Conservation (phyloP, 2,113 vertebrate species). For the Percopsis transmontana region DNA sequence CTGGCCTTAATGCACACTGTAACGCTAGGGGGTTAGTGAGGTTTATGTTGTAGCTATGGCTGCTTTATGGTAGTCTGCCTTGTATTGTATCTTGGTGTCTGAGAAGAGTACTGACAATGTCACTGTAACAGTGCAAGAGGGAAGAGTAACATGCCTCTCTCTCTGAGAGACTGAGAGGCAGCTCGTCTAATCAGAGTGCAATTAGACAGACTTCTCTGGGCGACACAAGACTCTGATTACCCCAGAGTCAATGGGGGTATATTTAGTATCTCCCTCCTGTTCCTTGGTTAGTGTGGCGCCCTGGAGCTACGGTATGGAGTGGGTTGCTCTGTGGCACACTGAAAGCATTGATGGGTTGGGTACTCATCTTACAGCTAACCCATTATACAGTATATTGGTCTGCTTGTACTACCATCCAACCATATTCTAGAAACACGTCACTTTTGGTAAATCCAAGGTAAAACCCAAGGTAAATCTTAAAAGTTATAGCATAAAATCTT, state of each 20-base stretch:
- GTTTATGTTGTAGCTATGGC: too few species aligned
- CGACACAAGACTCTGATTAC: constrained; percentile 76
- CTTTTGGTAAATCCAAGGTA: too few species aligned
- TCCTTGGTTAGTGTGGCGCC: constrained; percentile 51
- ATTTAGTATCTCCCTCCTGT: constrained; percentile 74
- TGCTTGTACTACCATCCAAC: too few species aligned
- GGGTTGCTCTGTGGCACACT: constrained; percentile 29
- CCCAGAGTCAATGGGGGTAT: constrained; percentile 78
- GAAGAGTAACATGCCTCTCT: constrained; percentile 54
- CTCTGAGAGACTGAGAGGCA: constrained; percentile 63
- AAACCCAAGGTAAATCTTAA: too few species aligned
- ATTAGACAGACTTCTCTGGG: constrained; percentile 77
- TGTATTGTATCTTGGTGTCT: constrained; percentile 28
- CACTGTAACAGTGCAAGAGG: constrained; percentile 46
- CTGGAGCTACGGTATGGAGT: constrained; percentile 49
- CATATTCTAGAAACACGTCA: too few species aligned
- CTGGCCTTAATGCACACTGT: too few species aligned
- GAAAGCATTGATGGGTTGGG: constrained; percentile 29
- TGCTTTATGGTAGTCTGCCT: constrained; percentile 38
- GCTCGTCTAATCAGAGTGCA: constrained; percentile 75
- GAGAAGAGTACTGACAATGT: constrained; percentile 43
- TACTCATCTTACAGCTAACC: too few species aligned
- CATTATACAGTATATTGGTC: too few species aligned
- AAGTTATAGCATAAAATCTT: too few species aligned
- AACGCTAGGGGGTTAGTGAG: background rate